Evolutionary conservation across 2,888 invertebrate species (phyloP).

Genomic region (Calameuta idolon): DNA sequence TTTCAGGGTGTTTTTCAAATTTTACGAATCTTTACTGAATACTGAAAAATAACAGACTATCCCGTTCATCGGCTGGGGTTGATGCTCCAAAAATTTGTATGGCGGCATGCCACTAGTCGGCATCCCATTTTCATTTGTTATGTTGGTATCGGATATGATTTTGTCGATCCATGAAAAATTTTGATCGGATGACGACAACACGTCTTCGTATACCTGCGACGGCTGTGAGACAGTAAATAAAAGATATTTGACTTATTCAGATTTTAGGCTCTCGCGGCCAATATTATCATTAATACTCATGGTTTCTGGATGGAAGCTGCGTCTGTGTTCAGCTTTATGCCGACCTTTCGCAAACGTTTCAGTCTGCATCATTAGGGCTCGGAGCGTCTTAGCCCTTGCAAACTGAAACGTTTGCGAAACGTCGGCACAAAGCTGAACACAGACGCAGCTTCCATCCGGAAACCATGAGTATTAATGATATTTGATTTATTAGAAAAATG

Average conservation of each 20-base stretch:
- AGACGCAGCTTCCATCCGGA: too few relatives aligned
- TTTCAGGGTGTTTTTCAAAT: neutral
- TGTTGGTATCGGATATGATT: slow-evolving; percentile 26
- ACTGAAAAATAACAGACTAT: slow-evolving; percentile 60
- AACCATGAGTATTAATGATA: neutral
- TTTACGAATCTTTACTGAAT: slow-evolving; percentile 51
- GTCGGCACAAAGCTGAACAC: too few relatives aligned
- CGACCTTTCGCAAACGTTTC: too few relatives aligned
- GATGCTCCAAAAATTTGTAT: slow-evolving; percentile 49
- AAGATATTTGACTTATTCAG: neutral
- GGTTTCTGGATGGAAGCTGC: too few relatives aligned
- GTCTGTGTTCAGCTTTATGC: too few relatives aligned
- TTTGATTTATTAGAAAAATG: neutral
- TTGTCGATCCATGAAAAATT: slow-evolving; percentile 55
- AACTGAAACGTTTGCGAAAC: too few relatives aligned
- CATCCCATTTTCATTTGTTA: slow-evolving; percentile 24
- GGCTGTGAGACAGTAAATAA: slow-evolving; percentile 23
- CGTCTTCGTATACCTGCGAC: slow-evolving; percentile 60
- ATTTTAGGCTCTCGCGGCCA: too few relatives aligned
- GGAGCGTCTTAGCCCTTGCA: too few relatives aligned
- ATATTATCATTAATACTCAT: too few relatives aligned
- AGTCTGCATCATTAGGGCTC: too few relatives aligned
- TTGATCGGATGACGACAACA: slow-evolving; percentile 54
- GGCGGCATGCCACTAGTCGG: slow-evolving; percentile 35
- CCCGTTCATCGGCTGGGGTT: slow-evolving; percentile 56